Percentiles rank a stretch among this genome's conserved stretches.
Evolutionary conservation across 1,140 invertebrate species (phyloP).

Genomic region (Pygmarrhopalites habei): DNA sequence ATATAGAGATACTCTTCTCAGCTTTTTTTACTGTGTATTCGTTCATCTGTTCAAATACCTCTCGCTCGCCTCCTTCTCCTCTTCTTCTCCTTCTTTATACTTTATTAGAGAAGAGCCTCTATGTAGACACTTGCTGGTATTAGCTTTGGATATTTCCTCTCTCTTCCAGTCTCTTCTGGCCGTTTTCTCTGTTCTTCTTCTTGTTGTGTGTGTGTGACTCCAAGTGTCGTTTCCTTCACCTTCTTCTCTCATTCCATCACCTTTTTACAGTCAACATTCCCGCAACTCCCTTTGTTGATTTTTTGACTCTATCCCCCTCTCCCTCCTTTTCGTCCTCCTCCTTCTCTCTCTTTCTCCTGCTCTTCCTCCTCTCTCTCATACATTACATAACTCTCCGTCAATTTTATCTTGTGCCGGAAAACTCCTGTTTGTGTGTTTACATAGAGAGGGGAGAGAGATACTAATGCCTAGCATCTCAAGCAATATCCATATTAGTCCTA

Average conservation of each 20-base stretch:
- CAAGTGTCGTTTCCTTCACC: slow-evolving; percentile 26
- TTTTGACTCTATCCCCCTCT: slow-evolving; percentile 15
- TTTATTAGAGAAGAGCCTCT: neutral
- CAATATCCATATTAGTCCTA: too few relatives aligned
- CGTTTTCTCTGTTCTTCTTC: neutral
- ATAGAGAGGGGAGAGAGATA: neutral
- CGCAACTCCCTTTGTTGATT: slow-evolving; percentile 23
- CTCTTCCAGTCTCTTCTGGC: neutral
- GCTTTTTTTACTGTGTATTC: neutral
- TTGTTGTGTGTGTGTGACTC: slow-evolving; percentile 5
- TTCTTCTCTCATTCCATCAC: slow-evolving; percentile 26
- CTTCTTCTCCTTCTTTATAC: neutral
- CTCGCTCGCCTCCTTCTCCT: too few relatives aligned
- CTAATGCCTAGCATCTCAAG: neutral
- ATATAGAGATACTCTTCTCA: neutral
- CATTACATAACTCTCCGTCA: slow-evolving; percentile 7
- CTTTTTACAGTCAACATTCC: slow-evolving; percentile 18
- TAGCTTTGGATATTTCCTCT: slow-evolving; percentile 1
- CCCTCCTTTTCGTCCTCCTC: slow-evolving; percentile 12
- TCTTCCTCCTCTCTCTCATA: neutral
- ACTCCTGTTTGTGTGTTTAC: neutral
- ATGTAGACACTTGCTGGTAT: slow-evolving; percentile 1
- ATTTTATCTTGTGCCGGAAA: neutral
- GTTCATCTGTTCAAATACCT: slow-evolving; percentile 6
- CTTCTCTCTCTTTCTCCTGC: neutral